Percentiles rank a stretch among this genome's conserved stretches.
Conservation (phyloP, 2,888 invertebrate species). For the Ashinkailepas kermadecensis region DNA sequence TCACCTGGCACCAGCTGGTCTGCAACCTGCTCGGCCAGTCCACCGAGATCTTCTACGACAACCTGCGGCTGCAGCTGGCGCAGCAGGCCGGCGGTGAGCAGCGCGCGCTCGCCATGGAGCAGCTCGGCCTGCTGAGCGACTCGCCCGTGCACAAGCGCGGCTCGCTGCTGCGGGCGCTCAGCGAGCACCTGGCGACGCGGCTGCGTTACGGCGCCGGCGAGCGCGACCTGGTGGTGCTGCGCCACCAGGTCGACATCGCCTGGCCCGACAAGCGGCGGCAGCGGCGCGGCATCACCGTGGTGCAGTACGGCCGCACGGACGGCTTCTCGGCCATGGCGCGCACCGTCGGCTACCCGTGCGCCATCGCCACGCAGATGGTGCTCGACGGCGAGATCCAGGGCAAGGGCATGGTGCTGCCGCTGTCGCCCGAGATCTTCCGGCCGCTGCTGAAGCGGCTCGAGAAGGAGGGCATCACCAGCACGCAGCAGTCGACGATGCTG, state of each 20-base stretch:
- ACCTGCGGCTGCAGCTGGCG: conserved; percentile 71
- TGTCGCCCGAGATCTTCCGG: conserved; percentile 83
- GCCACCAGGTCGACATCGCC: conserved; percentile 84
- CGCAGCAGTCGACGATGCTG: conserved; percentile 42
- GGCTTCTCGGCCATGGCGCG: conserved; percentile 95
- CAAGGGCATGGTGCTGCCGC: conserved; percentile 84
- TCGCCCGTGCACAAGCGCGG: conserved; percentile 69
- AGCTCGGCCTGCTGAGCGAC: conserved; percentile 79
- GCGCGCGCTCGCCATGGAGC: conserved; percentile 68
- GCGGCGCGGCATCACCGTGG: conserved; percentile 57
- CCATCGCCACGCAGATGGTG: conserved; percentile 90
- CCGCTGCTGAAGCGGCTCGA: conserved; percentile 81
- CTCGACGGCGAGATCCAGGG: conserved; percentile 81
- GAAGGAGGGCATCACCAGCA: conserved; percentile 69
- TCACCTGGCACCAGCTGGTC: conserved; percentile 86
- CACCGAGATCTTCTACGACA: conserved; percentile 87
- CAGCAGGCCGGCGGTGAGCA: conserved; percentile 61
- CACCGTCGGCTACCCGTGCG: conserved; percentile 86
- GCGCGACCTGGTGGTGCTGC: conserved; percentile 85
- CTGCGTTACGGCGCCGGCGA: conserved; percentile 74
- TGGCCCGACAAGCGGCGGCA: conserved; percentile 85
- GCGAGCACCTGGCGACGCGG: conserved; percentile 74
- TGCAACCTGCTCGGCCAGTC: conserved; percentile 76
- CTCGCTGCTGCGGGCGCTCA: conserved; percentile 87
- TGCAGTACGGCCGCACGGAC: conserved; percentile 45